Percentiles rank a stretch among this genome's conserved stretches.
phyloP scores from a whole-genome alignment of 1,140 invertebrate species.

The Triops cancriformis region DNA sequence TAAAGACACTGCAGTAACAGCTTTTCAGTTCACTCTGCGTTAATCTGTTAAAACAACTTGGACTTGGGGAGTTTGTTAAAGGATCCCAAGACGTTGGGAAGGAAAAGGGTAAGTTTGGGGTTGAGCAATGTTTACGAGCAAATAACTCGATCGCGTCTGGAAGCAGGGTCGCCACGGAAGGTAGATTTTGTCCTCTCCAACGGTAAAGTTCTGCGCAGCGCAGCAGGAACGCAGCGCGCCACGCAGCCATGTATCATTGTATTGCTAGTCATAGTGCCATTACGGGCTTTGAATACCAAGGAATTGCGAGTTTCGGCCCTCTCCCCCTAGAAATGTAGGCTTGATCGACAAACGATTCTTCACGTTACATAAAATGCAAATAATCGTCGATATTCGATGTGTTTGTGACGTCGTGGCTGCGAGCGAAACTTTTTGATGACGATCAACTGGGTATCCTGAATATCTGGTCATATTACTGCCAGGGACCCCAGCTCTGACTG shows the following conservation, averaged over 20 bases:
- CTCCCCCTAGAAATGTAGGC: neutral
- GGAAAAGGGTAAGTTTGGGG: neutral
- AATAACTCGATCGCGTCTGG: neutral
- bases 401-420: neutral
- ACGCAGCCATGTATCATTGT: neutral
- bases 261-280: neutral
- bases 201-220: neutral
- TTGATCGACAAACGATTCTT: neutral
- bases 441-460: too few species aligned
- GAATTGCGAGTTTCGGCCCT: neutral
- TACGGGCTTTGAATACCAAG: slow-evolving; percentile 4
- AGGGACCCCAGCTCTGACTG: too few species aligned
- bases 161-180: slow-evolving; percentile 1
- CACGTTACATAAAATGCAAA: neutral
- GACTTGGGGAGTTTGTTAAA: too few species aligned
- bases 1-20: neutral
- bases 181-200: neutral
- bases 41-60: neutral
- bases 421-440: neutral
- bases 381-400: neutral
- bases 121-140: slow-evolving; percentile 1
- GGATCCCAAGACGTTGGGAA: too few species aligned
- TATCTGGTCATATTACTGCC: too few species aligned
- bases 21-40: neutral
- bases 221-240: neutral